phyloP scores from a whole-genome alignment of 2,797 vertebrate species.

The Sarcoramphus papa region DNA sequence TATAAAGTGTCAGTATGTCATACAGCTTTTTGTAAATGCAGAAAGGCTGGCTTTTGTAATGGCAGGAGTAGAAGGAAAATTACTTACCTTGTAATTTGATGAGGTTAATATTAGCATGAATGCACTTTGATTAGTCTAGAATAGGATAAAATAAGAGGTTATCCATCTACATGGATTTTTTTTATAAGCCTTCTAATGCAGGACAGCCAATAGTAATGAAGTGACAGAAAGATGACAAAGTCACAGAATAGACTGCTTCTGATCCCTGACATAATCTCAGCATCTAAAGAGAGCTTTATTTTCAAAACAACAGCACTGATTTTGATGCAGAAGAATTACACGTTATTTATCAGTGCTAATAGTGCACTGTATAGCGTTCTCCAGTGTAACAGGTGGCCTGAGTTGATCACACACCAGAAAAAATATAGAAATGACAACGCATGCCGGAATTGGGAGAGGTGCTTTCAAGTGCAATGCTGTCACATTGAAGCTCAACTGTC shows the following conservation, averaged over 20 bases:
- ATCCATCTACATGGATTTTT: neutral
- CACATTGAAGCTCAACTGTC: neutral
- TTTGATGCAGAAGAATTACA: neutral
- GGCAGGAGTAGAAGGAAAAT: slow-evolving; percentile 22
- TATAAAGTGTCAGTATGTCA: slow-evolving; percentile 25
- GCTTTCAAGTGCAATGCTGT: neutral
- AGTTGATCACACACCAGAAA: neutral
- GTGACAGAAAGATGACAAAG: slow-evolving; percentile 14
- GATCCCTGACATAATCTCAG: neutral
- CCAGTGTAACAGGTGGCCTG: neutral
- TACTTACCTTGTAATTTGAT: slow-evolving; percentile 56
- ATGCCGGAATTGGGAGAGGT: neutral
- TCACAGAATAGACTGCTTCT: slow-evolving; percentile 17
- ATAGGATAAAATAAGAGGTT: slow-evolving; percentile 7
- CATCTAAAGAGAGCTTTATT: neutral
- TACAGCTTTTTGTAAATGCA: neutral
- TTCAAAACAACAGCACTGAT: neutral
- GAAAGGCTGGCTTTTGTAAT: neutral
- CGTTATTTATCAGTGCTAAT: neutral
- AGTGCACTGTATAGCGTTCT: neutral
- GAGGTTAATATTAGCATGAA: slow-evolving; percentile 35
- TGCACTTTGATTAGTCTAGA: slow-evolving; percentile 31
- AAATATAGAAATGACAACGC: neutral
- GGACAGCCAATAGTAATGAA: neutral
- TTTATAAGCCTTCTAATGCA: neutral